phyloP scores from a whole-genome alignment of 2,113 vertebrate species.

The Mionectes macconnelli region DNA sequence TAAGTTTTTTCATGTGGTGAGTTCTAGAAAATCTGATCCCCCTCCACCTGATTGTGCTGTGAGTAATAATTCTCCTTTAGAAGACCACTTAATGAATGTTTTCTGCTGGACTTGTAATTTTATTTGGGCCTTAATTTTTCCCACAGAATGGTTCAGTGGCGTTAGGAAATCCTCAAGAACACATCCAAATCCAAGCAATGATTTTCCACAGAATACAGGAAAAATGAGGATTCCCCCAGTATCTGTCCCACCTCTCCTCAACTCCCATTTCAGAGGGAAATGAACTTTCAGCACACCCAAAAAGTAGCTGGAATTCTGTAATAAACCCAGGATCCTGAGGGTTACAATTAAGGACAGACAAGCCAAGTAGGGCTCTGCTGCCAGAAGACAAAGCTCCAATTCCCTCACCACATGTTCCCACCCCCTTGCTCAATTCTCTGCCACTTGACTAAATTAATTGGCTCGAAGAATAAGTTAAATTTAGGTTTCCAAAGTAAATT shows the following conservation, averaged over 20 bases:
- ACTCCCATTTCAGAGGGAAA: not conserved
- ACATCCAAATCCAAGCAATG: not conserved
- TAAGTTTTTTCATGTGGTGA: not conserved
- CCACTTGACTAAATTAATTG: not conserved
- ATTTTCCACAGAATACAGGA: not conserved
- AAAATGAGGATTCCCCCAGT: not conserved
- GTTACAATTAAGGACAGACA: not conserved
- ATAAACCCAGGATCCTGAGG: not conserved
- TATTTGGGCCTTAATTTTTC: not conserved
- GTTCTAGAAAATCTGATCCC: not conserved
- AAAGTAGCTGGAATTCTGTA: not conserved
- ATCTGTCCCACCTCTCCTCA: not conserved
- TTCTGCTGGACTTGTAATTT: not conserved
- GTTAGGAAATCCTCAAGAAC: not conserved
- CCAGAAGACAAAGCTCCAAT: not conserved
- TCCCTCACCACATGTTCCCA: not conserved
- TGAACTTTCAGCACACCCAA: not conserved
- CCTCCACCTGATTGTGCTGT: not conserved
- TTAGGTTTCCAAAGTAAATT: not conserved
- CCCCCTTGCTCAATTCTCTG: not conserved
- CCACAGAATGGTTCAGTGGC: not conserved
- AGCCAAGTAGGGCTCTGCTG: not conserved
- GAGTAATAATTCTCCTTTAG: not conserved
- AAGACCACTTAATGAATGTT: not conserved
- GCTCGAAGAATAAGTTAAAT: not conserved